Evolutionary conservation across 2,113 vertebrate species (phyloP).

Genomic region (Heterocephalus glaber): DNA sequence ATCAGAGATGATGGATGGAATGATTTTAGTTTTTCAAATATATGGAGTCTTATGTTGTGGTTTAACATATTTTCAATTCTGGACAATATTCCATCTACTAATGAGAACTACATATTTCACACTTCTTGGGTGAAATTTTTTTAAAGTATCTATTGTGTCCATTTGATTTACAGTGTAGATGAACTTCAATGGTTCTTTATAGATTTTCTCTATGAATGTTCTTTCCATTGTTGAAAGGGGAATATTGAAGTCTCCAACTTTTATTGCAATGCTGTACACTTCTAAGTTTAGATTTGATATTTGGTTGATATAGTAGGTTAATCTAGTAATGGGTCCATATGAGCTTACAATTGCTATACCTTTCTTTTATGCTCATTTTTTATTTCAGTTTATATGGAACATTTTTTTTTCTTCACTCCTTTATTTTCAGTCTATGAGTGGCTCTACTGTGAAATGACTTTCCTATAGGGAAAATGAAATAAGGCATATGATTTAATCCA

Average conservation of each 20-base stretch:
- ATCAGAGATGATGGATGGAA: not conserved
- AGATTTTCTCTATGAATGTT: not conserved
- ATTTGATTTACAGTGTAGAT: not conserved
- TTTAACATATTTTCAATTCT: not conserved
- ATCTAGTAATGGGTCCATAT: not conserved
- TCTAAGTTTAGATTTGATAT: not conserved
- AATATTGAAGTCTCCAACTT: not conserved
- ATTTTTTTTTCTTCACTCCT: not conserved
- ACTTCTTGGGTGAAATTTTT: not conserved
- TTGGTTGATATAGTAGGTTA: not conserved
- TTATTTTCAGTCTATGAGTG: not conserved
- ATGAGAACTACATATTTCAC: not conserved
- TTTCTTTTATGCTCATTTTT: not conserved
- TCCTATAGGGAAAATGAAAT: not conserved
- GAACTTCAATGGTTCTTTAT: not conserved
- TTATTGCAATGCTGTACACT: not conserved
- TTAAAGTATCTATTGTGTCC: not conserved
- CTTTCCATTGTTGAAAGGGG: not conserved
- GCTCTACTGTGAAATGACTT: not conserved
- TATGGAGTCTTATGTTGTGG: not conserved
- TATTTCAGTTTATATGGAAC: not conserved
- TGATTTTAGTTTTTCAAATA: not conserved
- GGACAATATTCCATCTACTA: not conserved
- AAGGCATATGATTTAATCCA: not conserved
- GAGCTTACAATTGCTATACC: not conserved